These are phyloP conservation scores for Eubucco bourcierii DNA, from an alignment of 2,113 vertebrate species.

Conservation along the genomic window DNA sequence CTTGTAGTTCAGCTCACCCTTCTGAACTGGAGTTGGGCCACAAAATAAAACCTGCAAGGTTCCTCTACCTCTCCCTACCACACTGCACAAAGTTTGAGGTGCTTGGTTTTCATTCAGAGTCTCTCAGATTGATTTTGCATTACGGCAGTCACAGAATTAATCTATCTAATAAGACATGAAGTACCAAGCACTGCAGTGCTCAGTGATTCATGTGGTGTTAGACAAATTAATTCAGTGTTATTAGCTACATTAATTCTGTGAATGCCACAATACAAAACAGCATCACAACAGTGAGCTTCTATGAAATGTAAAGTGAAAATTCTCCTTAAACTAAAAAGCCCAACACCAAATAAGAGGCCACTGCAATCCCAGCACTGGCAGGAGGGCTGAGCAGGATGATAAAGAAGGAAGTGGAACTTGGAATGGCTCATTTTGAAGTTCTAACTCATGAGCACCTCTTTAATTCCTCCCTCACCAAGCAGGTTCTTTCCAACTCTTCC, in stretches of 20 bases:
- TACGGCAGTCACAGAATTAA: rapidly evolving
- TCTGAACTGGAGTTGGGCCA: background rate
- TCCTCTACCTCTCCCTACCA: background rate
- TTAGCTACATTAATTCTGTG: too few species aligned
- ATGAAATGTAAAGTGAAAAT: background rate
- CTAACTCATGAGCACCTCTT: background rate
- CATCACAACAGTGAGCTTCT: background rate
- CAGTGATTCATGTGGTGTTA: too few species aligned
- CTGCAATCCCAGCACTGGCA: rapidly evolving
- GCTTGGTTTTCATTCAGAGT: background rate
- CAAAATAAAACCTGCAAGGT: rapidly evolving
- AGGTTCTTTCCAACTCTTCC: background rate
- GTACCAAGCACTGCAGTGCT: background rate
- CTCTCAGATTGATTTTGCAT: background rate
- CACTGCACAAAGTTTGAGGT: rapidly evolving
- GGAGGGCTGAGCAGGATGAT: background rate
- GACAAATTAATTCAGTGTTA: too few species aligned
- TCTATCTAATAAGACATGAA: rapidly evolving
- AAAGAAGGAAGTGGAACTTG: too few species aligned
- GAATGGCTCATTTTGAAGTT: background rate
- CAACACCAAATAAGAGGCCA: rapidly evolving
- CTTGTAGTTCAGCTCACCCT: background rate
- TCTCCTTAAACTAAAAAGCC: background rate
- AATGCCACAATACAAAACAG: too few species aligned
- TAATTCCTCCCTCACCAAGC: background rate